Evolutionary conservation across 2,113 vertebrate genomes (phyloP), one percentile per base, ranked within the genome.

Genomic region (Gambusia holbrooki): DNA sequence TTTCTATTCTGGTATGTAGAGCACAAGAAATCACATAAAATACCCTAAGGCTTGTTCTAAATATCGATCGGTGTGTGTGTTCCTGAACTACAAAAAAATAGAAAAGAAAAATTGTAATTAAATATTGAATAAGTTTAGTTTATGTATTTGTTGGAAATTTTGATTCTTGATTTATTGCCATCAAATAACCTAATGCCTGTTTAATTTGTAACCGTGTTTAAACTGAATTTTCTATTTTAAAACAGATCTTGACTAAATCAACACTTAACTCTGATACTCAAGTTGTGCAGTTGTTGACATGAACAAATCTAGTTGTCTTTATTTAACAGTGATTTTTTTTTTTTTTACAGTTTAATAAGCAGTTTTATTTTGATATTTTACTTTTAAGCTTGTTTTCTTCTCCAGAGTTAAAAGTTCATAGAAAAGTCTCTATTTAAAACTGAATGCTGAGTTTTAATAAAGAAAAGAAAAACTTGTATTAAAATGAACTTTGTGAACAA

Each of bases 401-500:
- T 35, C 12, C 22, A 19, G 4, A 65, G 13, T 19, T 32, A 64
- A 30, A 65, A 25, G 1, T 14, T 42, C 1, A 3, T 66, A 14
- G 22, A 54, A 42, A 51, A 32, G 2, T 25, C 22, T 25, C 30
- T 15, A 8, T 72, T 25, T 22, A 61, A 37, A 8, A 25, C 7
- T 62, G 10, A 30, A 4, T 30, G 11, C 19, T 69, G 5, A 67
- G 22, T 0, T 27, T 0, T 35, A 13, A 48, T 4, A 22, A 63
- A 58, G 17, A 8, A 76, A 69, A 0, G 25, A 14, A 66, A 9
- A 32, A 66, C 66, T 10, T 7, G 66, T 62, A 19, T 28, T 11
- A 72, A 48, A 48, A 62, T 35, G 61, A 37, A 69, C 51, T 79
- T 63, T 27, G 30, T 71, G 42, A 84, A 42, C 27, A 66, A 37